Percentiles rank a stretch among this genome's conserved stretches.
These are phyloP conservation scores for Hylyphantes graminicola DNA, from an alignment of 1,140 invertebrate species.

Conservation along the genomic window DNA sequence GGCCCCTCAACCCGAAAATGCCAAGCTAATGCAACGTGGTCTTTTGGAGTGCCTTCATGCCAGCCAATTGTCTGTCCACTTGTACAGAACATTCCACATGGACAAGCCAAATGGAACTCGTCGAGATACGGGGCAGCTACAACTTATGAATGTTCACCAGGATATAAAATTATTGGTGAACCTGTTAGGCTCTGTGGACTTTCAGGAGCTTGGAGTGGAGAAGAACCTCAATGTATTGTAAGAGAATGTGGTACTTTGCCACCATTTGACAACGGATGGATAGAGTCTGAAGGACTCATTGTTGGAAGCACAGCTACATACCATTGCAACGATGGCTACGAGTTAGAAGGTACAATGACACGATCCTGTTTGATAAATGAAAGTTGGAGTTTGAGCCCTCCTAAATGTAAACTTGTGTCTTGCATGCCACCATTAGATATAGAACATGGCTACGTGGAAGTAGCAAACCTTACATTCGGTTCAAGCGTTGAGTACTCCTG, in stretches of 20 bases:
- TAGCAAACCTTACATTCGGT: slow-evolving; percentile 29
- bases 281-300: slow-evolving; percentile 27
- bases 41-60: slow-evolving; percentile 74
- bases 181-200: slow-evolving; percentile 34
- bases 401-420: slow-evolving; percentile 73
- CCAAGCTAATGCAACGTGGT: slow-evolving; percentile 82
- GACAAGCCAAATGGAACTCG: slow-evolving; percentile 42
- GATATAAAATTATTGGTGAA: slow-evolving; percentile 55
- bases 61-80: slow-evolving; percentile 62
- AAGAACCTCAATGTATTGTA: slow-evolving; percentile 49
- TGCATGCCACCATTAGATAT: slow-evolving; percentile 37
- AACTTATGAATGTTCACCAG: slow-evolving; percentile 54
- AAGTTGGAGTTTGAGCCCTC: slow-evolving; percentile 78
- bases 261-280: slow-evolving; percentile 41
- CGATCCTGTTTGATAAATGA: slow-evolving; percentile 81
- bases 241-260: slow-evolving; percentile 26
- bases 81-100: slow-evolving; percentile 57
- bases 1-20: slow-evolving; percentile 77
- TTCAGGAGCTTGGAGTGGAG: slow-evolving; percentile 52
- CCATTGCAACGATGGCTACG: slow-evolving; percentile 83
- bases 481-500: slow-evolving; percentile 64
- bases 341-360: slow-evolving; percentile 72
- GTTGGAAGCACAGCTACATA: slow-evolving; percentile 84
- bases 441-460: slow-evolving; percentile 35
- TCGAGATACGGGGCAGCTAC: slow-evolving; percentile 48